Evolutionary conservation across 2,888 invertebrate species (phyloP), one percentile per base, ranked within the genome.

Genomic region (Blera fallax): DNA sequence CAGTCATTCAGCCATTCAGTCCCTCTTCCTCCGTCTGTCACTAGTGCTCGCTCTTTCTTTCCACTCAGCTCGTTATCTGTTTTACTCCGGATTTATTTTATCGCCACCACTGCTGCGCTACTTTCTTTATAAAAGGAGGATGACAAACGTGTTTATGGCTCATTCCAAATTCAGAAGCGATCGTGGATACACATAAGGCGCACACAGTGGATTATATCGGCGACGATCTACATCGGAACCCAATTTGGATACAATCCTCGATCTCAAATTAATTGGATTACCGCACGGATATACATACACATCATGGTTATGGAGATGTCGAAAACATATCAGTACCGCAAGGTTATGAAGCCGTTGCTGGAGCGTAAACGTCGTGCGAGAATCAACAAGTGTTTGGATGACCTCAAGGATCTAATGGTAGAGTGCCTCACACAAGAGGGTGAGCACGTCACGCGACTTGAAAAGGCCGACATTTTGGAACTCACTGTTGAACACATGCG

Each of bases 311-410:
- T 91, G 91, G 92, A 91, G 90, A 91, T 97, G 93, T 97, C 97
- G 91, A 95, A 97, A 92, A 97, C 97, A 90, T 97, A 97, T 93
- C 97, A 97, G 92, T 97, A 97, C 93, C 95, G 97, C 93, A 97
- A 97, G 95, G 97, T 97, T 91, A 97, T 97, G 97, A 97, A 97
- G 92, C 97, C 97, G 90, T 95, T 97, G 96, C 93, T 97, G 88
- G 97, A 97, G 93, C 94, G 97, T 90, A 97, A 97, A 91, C 94
- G 97, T 77, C 94, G 97, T 88, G 97, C 97, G 87, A 94, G 97
- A 91, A 97, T 97, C 93, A 97, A 97, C 93, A 95, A 96, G 89
- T 97, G 97, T 92, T 93, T 97, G 90, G 97, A 97, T 92, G 97
- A 97, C 91, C 94, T 97, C 87, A 97, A 97, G 93, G 97, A 97